Conservation (phyloP, 2,113 vertebrate genomes). For the Aythya baeri region DNA sequence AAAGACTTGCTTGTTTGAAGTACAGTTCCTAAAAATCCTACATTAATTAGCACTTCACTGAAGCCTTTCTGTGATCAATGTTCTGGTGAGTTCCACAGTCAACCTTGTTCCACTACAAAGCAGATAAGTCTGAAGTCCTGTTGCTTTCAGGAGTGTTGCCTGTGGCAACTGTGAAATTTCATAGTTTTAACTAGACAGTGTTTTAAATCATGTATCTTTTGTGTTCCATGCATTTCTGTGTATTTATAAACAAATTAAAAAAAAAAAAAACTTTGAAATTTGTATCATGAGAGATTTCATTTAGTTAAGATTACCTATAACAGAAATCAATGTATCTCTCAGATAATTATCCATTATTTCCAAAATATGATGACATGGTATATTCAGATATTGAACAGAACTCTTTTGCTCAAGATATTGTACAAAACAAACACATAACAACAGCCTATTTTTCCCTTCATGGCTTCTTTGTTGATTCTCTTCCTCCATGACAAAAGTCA, state of each 20-base stretch:
- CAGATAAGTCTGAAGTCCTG: neutral
- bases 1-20: fast-evolving
- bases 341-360: neutral
- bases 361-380: neutral
- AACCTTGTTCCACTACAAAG: fast-evolving
- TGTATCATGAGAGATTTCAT: neutral
- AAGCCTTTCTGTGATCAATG: neutral
- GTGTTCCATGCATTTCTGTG: neutral
- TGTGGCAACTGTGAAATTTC: neutral
- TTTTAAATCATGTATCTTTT: neutral
- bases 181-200: neutral
- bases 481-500: neutral
- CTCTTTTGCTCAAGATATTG: neutral
- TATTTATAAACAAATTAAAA: neutral
- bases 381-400: neutral
- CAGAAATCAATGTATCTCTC: neutral
- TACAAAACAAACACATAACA: neutral
- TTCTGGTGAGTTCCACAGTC: neutral
- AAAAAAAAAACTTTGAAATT: neutral
- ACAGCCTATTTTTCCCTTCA: neutral
- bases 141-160: neutral
- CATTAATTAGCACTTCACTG: neutral
- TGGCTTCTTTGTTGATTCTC: neutral
- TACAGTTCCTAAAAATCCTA: neutral
- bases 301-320: neutral